Base-by-base conservation (phyloP, 2,113 vertebrate genomes). In the Sclerurus mexicanus region DNA sequence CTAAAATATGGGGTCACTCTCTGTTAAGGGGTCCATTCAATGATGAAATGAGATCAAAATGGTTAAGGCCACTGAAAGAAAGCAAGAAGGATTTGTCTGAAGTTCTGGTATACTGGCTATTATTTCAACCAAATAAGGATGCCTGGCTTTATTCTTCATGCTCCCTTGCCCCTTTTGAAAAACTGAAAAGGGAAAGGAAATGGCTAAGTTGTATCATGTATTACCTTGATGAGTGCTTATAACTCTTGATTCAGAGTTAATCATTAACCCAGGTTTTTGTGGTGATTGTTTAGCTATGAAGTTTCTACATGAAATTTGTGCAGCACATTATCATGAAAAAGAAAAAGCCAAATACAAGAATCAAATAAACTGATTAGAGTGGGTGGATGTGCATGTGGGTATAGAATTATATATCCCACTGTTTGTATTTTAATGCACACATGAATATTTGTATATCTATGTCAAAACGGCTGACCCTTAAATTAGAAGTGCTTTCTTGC, bases 61-160 rank as follows among this genome's bases (percentile, higher is more conserved):
- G 95, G 95, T 95, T 95, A 87, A 96, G 94, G 91, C 95, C 91
- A 96, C 96, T 95, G 95, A 96, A 81, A 96, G 94, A 97, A 97
- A 97, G 93, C 91, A 91, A 95, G 95, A 95, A 96, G 94, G 95
- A 96, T 97, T 96, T 97, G 95, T 95, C 89, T 97, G 95, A 96
- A 96, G 96, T 95, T 96, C 87, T 96, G 96, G 92, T 95, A 91
- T 88, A 91, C 81, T 96, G 95, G 94, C 96, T 96, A 97, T 97
- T 97, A 97, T 96, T 97, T 97, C 96, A 96, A 96, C 92, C 94
- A 97, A 97, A 97, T 97, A 97, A 97, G 96, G 96, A 96, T 95
- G 95, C 94, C 87, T 92, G 90, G 91, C 95, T 97, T 97, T 97
- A 95, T 97, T 96, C 92, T 97, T 96, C 91, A 95, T 96, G 95